Evolutionary conservation across 2,888 invertebrate species (phyloP), one percentile per base, ranked within the genome.

Genomic region (Fragum whitleyi): DNA sequence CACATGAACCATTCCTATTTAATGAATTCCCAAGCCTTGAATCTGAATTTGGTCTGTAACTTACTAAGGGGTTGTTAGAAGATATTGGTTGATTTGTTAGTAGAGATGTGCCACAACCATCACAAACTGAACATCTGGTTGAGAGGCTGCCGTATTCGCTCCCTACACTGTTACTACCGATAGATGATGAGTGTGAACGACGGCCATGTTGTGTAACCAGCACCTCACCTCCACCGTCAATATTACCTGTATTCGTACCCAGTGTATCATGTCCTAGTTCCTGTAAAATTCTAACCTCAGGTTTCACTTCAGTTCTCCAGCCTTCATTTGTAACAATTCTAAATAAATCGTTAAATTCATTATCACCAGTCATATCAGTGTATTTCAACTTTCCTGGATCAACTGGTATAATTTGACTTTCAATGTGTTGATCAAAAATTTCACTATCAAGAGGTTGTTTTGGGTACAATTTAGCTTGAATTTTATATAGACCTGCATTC

Each of bases 111-210:
- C 42, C 42, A 26, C 65, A 65, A 16, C 65, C 42, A 5, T 65
- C 65, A 42, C 65, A 65, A 5, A 42, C 42, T 23, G 65, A 65
- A 65, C 65, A 65, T 23, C 65, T n/a, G 7, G 65, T 42, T n/a
- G 65, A 65, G 9, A 65, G 42, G 29, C 65, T 39, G 11, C 21
- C 29, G 42, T 6, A 39, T 2, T 65, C 42, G 5, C 36, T 21
- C 42, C 21, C 36, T 5, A 21, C 21, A 65, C 21, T 32, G n/a
- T 62, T 65, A 42, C 65, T 42, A 42, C 65, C 29, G 5, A 65
- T 16, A 1, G 65, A 65, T 65, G 65, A 65, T 0, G 42, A 7
- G 19, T 65, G 65, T 39, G 65, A 65, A 2, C 61, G 29, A 61
- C 5, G 2, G 2, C 47, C n/a, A 9, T 47, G 47, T 47, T 47